These are phyloP conservation scores for Thoracochromis brauschi DNA, from an alignment of 2,113 vertebrate species.

Conservation along the genomic window DNA sequence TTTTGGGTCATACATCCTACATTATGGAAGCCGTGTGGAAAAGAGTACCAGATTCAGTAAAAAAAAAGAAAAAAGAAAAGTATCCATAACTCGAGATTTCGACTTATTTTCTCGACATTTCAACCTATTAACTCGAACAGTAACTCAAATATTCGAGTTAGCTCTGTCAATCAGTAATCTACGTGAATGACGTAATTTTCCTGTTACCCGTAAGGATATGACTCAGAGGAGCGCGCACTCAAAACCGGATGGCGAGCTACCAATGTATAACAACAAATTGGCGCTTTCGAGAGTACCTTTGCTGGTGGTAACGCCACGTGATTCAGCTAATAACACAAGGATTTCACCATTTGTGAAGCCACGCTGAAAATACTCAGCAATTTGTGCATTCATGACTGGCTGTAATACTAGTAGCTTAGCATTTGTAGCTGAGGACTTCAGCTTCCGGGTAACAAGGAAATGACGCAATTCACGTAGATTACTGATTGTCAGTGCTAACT, in stretches of 20 bases:
- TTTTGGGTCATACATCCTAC: background rate
- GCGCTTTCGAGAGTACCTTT: background rate
- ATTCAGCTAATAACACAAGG: background rate
- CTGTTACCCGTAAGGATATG: background rate
- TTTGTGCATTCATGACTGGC: background rate
- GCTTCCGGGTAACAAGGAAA: background rate
- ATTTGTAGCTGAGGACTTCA: background rate
- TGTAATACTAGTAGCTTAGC: background rate
- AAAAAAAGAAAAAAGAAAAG: background rate
- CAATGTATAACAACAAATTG: background rate
- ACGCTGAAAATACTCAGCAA: background rate
- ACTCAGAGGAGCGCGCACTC: background rate
- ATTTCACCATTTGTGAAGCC: background rate
- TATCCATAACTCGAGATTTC: background rate
- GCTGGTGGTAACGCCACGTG: background rate
- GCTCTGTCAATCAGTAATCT: background rate
- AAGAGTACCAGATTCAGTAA: background rate
- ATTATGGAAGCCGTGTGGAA: background rate
- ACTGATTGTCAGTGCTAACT: background rate
- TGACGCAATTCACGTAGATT: background rate
- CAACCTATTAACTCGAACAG: background rate
- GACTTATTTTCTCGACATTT: background rate
- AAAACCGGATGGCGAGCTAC: background rate
- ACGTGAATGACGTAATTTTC: background rate
- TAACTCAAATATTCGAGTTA: background rate